phyloP scores from a whole-genome alignment of 2,113 vertebrate species.

The Balaenoptera acutorostrata region DNA sequence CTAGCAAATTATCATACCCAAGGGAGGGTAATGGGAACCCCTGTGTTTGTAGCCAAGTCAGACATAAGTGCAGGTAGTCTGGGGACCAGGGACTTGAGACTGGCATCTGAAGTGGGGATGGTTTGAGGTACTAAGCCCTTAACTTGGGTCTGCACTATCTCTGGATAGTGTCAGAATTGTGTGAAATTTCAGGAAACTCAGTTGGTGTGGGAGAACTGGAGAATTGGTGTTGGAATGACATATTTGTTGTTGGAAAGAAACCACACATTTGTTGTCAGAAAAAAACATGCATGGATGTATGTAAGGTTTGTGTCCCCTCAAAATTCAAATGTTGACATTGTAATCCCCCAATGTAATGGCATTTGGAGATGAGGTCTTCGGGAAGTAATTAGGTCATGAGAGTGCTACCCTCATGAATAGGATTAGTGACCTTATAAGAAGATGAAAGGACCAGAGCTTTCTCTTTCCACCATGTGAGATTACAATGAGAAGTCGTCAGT shows the following conservation, averaged over 20 bases:
- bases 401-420: not conserved
- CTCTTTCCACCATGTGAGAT: not conserved
- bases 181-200: not conserved
- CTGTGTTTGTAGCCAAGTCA: not conserved
- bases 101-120: not conserved
- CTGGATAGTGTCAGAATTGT: not conserved
- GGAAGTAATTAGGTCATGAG: not conserved
- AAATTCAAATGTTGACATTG: not conserved
- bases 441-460: not conserved
- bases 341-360: not conserved
- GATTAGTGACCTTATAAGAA: not conserved
- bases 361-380: not conserved
- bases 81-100: not conserved
- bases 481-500: not conserved
- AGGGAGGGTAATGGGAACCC: not conserved
- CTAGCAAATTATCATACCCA: not conserved
- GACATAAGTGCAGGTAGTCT: not conserved
- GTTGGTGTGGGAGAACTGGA: not conserved
- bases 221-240: not conserved
- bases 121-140: not conserved
- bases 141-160: not conserved
- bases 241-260: not conserved
- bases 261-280: not conserved
- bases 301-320: not conserved
- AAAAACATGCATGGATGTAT: not conserved